A percentile compares a stretch with the other conserved stretches of the same genome.
phyloP scores from a whole-genome alignment of 2,888 invertebrate genomes.

The Physocephala rufipes region DNA sequence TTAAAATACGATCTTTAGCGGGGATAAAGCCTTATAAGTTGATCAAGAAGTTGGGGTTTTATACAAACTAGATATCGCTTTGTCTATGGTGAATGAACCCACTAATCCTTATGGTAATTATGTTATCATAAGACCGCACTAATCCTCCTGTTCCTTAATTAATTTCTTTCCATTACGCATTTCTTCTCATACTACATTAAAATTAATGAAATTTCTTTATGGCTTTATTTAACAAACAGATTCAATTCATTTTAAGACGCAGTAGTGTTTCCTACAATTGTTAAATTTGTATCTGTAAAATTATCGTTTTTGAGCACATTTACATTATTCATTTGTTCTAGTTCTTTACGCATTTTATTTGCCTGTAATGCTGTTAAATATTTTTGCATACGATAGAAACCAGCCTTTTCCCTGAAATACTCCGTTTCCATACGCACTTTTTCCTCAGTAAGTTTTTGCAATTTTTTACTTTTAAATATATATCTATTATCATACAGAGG shows the following conservation, averaged over 20 bases:
- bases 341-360: slow-evolving; percentile 47
- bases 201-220: slow-evolving; percentile 9
- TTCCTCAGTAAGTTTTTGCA: slow-evolving; percentile 49
- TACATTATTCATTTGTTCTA: slow-evolving; percentile 42
- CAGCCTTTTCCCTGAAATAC: slow-evolving; percentile 57
- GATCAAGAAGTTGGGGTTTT: no score
- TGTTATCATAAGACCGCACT: no score
- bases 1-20: no score
- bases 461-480: slow-evolving; percentile 38
- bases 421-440: slow-evolving; percentile 54
- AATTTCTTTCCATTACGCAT: no score
- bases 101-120: no score
- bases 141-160: no score
- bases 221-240: background rate
- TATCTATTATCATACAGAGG: slow-evolving; percentile 20
- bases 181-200: background rate
- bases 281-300: background rate
- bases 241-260: background rate
- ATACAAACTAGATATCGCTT: no score
- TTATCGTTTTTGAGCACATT: background rate
- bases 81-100: no score
- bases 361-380: slow-evolving; percentile 56
- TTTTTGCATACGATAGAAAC: slow-evolving; percentile 58
- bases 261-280: background rate
- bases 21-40: no score